Evolutionary conservation across 2,888 invertebrate species (phyloP), one percentile per base, ranked within the genome.

Genomic region (Conomelus anceps): DNA sequence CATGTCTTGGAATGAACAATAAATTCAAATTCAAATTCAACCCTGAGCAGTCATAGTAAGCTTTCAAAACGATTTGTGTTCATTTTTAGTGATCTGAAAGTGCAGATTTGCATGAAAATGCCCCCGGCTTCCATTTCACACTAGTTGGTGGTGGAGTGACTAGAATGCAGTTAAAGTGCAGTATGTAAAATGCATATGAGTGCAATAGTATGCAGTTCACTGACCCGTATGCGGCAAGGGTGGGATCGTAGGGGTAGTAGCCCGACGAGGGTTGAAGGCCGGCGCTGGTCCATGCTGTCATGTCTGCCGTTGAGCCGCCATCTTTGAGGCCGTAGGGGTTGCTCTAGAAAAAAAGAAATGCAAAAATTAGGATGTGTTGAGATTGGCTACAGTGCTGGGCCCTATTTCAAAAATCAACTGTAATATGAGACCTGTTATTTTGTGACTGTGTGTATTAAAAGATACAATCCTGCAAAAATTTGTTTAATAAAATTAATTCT

Each of bases 161-260:
- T 13, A n/a, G 63, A 63, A 63, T 63, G 63, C 63, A 63, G 3
- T 63, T n/a, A n/a, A 13, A 63, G 63, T 63, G 13, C 63, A 63
- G 6, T 63, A n/a, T 0, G 11, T 26, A 26, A 11, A 11, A 26
- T 26, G 26, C 26, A 26, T 4, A 7, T 7, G n/a, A 63, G 41
- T 13, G n/a, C n/a, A 63, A 85, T 85, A 7, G 23, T 22, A 41
- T 23, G 23, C 88, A 41, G 63, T 85, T 23, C 91, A 96, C 97
- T 96, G 95, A 98, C 98, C 98, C 98, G 94, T 98, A 98, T 93
- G 98, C 98, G 91, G 98, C 97, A 92, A 97, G 95, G 94, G 98
- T 96, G 90, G 98, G 98, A 94, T 98, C 98, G 94, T 98, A 98
- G 92, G 98, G 97, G 95, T 98, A 98, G 95, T 98, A 98, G 92